A percentile compares a stretch with the other conserved stretches of the same genome.
phyloP scores from a whole-genome alignment of 1,140 invertebrate species.

The Calliopsis andreniformis region DNA sequence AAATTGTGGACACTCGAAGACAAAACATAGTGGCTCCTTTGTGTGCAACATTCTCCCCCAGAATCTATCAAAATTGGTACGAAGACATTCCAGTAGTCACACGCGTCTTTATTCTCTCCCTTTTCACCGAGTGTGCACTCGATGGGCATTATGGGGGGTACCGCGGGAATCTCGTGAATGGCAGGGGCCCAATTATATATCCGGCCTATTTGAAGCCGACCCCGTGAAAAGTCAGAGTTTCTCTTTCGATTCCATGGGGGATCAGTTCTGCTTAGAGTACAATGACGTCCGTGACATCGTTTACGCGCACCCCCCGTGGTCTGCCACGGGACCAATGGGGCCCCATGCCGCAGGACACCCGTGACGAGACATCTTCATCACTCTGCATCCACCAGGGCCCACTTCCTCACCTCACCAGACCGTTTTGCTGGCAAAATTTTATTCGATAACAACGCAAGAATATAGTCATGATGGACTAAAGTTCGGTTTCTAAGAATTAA shows the following conservation, averaged over 20 bases:
- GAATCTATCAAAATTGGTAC: slow-evolving; percentile 1
- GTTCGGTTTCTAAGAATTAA: no score
- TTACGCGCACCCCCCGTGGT: slow-evolving; percentile 75
- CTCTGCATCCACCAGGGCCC: slow-evolving; percentile 64
- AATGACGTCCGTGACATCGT: slow-evolving; percentile 76
- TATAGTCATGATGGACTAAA: no score
- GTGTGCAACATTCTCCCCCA: not conserved
- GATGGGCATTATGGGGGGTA: slow-evolving; percentile 39
- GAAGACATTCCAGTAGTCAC: slow-evolving; percentile 13
- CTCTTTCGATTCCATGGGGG: slow-evolving; percentile 70
- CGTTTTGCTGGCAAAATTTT: not conserved
- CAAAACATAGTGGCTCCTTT: not conserved
- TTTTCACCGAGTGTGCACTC: slow-evolving; percentile 38
- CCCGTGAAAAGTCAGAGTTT: slow-evolving; percentile 44
- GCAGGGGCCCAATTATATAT: slow-evolving; percentile 68
- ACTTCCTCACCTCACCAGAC: not conserved
- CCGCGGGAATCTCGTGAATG: slow-evolving; percentile 51
- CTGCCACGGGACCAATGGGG: slow-evolving; percentile 68
- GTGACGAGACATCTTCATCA: slow-evolving; percentile 78
- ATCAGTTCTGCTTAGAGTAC: slow-evolving; percentile 68
- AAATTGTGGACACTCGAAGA: not conserved
- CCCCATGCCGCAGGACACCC: slow-evolving; percentile 60
- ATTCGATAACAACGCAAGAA: no score
- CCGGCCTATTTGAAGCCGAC: slow-evolving; percentile 55
- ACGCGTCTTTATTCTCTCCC: slow-evolving; percentile 39